A percentile compares a stretch with the other conserved stretches of the same genome.
Conservation (phyloP, 1,140 invertebrate species). For the Bombus soroeensis region DNA sequence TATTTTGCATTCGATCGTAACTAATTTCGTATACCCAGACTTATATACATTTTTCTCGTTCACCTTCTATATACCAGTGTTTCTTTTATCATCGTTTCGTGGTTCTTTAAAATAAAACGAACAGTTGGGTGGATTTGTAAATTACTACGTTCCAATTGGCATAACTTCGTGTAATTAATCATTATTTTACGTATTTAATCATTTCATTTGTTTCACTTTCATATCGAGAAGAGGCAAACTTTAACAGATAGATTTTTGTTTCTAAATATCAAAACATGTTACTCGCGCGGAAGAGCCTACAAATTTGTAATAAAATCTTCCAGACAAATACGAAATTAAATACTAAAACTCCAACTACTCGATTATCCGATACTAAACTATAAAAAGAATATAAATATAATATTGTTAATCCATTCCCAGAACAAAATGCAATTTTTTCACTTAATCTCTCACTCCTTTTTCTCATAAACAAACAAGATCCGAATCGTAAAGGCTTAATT, state of each 20-base stretch:
- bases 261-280: no score
- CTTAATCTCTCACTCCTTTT: no score
- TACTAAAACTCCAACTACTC: no score
- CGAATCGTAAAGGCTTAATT: background rate
- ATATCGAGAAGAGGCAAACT: no score
- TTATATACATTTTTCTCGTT: background rate
- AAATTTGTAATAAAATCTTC: background rate
- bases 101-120: background rate
- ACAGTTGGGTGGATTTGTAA: no score
- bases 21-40: slow-evolving; percentile 29
- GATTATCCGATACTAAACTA: background rate
- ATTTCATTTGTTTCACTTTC: no score
- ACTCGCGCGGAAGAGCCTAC: no score
- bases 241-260: no score
- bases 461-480: background rate
- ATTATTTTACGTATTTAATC: no score
- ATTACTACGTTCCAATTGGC: no score
- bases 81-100: background rate
- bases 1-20: slow-evolving; percentile 53
- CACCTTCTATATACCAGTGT: background rate
- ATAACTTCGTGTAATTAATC: no score
- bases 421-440: background rate
- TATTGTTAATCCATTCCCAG: background rate
- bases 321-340: background rate
- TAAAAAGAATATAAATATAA: background rate